Conservation (phyloP, 2,797 vertebrate species). For the Nannoperca obscura region DNA sequence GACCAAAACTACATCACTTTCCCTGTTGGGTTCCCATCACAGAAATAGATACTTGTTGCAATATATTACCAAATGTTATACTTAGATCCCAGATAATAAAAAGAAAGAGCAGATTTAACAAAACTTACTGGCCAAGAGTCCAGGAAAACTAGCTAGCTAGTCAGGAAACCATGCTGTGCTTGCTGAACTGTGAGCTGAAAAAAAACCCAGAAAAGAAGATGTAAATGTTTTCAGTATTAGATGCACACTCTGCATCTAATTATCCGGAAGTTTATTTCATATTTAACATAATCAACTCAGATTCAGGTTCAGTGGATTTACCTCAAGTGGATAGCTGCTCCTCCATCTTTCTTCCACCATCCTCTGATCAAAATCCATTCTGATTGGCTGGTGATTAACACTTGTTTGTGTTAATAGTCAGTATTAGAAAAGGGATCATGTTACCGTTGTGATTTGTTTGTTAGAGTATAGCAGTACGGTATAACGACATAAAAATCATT, state of each 20-base stretch:
- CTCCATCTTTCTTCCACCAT: conserved; percentile 74
- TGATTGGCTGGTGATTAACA: conserved; percentile 82
- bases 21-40: conserved; percentile 37
- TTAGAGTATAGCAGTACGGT: conserved; percentile 6
- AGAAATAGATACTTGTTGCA: conserved; percentile 49
- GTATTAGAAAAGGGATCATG: conserved; percentile 63
- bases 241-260: conserved; percentile 46
- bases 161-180: conserved; percentile 51
- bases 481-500: not conserved
- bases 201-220: conserved; percentile 31
- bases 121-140: conserved; percentile 73
- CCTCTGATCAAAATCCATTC: conserved; percentile 82
- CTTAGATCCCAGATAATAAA: conserved; percentile 9
- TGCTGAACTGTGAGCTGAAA: conserved; percentile 63
- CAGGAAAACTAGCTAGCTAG: conserved; percentile 59
- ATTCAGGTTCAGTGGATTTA: conserved; percentile 74
- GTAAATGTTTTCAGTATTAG: conserved; percentile 40
- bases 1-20: conserved; percentile 42
- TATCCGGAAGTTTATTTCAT: conserved; percentile 58
- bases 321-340: conserved; percentile 75
- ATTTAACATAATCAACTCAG: conserved; percentile 56
- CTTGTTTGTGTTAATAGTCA: conserved; percentile 76
- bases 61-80: conserved; percentile 21
- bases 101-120: conserved; percentile 5
- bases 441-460: conserved; percentile 59